phyloP scores from a whole-genome alignment of 2,797 vertebrate genomes.

The Tragopan temminckii region DNA sequence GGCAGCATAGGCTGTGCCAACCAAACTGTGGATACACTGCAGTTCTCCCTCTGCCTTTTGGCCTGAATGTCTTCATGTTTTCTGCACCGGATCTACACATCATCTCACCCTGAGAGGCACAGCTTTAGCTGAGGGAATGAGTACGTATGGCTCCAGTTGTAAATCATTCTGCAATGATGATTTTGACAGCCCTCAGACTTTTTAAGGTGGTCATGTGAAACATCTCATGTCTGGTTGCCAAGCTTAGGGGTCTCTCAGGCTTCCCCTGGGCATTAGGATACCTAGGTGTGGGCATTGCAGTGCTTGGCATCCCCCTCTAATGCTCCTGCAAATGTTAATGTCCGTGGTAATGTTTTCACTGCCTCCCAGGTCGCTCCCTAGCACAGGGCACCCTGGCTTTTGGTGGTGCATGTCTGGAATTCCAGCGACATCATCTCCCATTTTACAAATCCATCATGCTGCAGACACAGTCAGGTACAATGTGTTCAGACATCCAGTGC shows the following conservation, averaged over 20 bases:
- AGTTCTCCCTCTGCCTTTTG: not conserved
- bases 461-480: not conserved
- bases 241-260: not conserved
- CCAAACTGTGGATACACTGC: accelerated
- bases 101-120: accelerated
- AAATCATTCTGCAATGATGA: not conserved
- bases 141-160: not conserved
- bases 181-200: not conserved
- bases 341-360: accelerated
- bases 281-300: no score
- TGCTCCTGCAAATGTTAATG: not conserved
- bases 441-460: constrained; percentile 44
- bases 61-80: not conserved
- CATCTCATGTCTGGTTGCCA: not conserved
- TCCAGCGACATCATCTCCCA: not conserved
- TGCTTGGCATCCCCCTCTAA: no score
- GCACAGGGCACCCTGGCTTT: not conserved
- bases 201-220: not conserved
- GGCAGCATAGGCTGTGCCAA: accelerated
- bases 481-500: constrained; percentile 43
- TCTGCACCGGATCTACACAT: accelerated
- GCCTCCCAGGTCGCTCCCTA: not conserved
- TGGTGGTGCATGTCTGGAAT: not conserved
- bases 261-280: not conserved
- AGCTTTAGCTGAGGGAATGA: not conserved